Percentiles rank a stretch among this genome's conserved stretches.
Evolutionary conservation across 1,140 invertebrate genomes (phyloP).

Genomic region (Gyrodactylus salaris): DNA sequence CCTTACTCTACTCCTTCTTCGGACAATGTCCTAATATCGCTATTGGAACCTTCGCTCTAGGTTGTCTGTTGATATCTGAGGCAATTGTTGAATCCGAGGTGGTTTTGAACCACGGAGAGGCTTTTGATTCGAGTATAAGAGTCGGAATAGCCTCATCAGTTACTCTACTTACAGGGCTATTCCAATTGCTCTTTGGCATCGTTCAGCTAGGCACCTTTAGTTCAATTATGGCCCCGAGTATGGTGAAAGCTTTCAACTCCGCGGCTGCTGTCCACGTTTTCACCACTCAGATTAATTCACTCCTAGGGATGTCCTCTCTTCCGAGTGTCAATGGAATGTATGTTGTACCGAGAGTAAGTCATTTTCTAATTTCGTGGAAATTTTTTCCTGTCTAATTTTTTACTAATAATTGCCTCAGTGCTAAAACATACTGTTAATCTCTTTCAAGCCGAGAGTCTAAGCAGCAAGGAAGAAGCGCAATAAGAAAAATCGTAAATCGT

Average conservation of each 20-base stretch:
- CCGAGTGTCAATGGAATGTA: neutral
- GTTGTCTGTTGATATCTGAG: neutral
- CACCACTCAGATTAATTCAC: conserved; percentile 20
- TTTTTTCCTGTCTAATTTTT: too few species aligned
- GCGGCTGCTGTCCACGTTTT: conserved; percentile 24
- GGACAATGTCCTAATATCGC: conserved; percentile 18
- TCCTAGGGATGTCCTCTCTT: conserved; percentile 15
- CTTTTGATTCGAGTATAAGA: too few species aligned
- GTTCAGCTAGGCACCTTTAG: conserved; percentile 20
- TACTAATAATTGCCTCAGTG: too few species aligned
- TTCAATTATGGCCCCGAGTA: conserved; percentile 21
- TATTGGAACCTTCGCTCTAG: conserved; percentile 8
- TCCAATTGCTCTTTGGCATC: conserved; percentile 19
- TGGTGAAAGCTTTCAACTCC: conserved; percentile 23
- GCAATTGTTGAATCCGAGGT: neutral
- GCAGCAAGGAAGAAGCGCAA: neutral
- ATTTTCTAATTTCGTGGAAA: too few species aligned
- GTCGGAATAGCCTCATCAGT: neutral
- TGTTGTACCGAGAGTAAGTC: neutral
- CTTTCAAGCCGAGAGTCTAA: too few species aligned
- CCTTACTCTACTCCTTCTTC: conserved; percentile 21
- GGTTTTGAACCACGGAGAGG: neutral
- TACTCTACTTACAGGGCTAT: conserved; percentile 1
- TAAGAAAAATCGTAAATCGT: neutral
- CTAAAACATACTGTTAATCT: too few species aligned